Evolutionary conservation across 1,140 invertebrate genomes (phyloP).

Genomic region (Sarcophaga bullata): DNA sequence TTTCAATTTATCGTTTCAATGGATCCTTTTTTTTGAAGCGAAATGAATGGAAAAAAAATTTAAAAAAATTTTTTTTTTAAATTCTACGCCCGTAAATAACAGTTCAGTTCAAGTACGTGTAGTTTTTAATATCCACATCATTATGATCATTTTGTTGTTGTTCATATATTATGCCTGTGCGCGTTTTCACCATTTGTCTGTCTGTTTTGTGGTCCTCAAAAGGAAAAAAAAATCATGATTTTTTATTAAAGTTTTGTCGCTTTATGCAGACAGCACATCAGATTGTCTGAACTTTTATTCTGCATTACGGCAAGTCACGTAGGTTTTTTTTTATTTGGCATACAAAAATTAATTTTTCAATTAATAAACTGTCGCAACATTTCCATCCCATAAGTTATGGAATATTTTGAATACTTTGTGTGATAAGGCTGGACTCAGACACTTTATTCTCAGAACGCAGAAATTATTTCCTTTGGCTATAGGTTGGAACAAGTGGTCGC

Average conservation of each 20-base stretch:
- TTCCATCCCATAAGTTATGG: too few species aligned
- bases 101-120: slow-evolving; percentile 7
- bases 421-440: too few species aligned
- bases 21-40: background rate
- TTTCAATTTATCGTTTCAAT: slow-evolving; percentile 10
- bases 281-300: background rate
- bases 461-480: too few species aligned
- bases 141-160: background rate
- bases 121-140: background rate
- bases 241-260: background rate
- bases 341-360: too few species aligned
- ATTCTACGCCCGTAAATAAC: background rate
- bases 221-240: too few species aligned
- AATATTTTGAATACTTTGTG: too few species aligned
- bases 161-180: background rate
- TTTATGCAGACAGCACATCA: background rate
- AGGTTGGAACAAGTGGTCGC: too few species aligned
- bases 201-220: background rate
- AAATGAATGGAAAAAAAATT: too few species aligned
- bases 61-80: background rate
- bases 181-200: background rate
- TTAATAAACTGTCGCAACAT: too few species aligned
- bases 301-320: background rate
- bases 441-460: too few species aligned
- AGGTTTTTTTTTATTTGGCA: background rate